phyloP scores from a whole-genome alignment of 2,888 invertebrate genomes.

The Acleris literana region DNA sequence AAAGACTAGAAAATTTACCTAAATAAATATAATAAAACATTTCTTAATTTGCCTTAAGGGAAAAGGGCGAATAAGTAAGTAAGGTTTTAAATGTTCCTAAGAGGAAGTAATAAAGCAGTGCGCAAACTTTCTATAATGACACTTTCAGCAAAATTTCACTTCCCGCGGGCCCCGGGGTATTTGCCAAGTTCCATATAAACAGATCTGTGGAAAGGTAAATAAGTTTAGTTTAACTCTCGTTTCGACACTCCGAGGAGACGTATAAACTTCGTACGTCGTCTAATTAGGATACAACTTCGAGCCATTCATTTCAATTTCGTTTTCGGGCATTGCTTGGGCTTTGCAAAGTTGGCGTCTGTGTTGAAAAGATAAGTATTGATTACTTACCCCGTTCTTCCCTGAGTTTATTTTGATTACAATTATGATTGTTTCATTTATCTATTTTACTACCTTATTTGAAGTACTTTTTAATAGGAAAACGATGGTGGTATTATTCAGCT shows the following conservation, averaged over 20 bases:
- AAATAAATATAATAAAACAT: background rate
- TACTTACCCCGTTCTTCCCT: slow-evolving; percentile 22
- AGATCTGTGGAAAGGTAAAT: slow-evolving; percentile 69
- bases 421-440: background rate
- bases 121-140: slow-evolving; percentile 53
- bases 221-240: slow-evolving; percentile 76
- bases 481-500: too few relatives aligned
- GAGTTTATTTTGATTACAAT: slow-evolving; percentile 13
- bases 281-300: slow-evolving; percentile 74
- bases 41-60: slow-evolving; percentile 22
- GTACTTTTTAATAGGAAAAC: too few relatives aligned
- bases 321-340: slow-evolving; percentile 49
- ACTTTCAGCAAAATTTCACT: slow-evolving; percentile 64
- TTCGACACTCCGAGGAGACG: slow-evolving; percentile 74
- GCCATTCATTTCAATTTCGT: slow-evolving; percentile 73
- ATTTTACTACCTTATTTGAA: too few relatives aligned
- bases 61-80: slow-evolving; percentile 24
- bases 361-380: slow-evolving; percentile 39
- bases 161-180: slow-evolving; percentile 63
- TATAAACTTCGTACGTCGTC: slow-evolving; percentile 63
- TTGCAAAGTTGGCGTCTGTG: slow-evolving; percentile 37
- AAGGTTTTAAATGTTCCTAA: slow-evolving; percentile 32
- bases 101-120: slow-evolving; percentile 44
- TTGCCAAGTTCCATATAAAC: slow-evolving; percentile 72
- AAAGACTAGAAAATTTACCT: too few relatives aligned